Evolutionary conservation across 2,888 invertebrate species (phyloP).

Genomic region (Tinea pellionella): DNA sequence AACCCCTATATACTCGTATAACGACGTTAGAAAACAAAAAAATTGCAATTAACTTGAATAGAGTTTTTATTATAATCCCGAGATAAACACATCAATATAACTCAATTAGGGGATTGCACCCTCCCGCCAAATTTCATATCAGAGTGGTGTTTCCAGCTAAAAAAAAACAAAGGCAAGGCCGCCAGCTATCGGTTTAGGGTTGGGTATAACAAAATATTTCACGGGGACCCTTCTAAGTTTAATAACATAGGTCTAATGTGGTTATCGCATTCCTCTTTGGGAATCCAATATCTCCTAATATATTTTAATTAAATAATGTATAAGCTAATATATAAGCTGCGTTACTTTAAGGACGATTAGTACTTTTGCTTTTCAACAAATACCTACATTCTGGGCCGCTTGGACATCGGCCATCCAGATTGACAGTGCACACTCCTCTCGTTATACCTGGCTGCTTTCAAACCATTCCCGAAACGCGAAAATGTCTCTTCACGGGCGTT

Average conservation of each 20-base stretch:
- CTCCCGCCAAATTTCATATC: constrained; percentile 34
- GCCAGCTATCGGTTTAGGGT: constrained; percentile 15
- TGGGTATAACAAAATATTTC: constrained; percentile 5
- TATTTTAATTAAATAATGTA: neutral
- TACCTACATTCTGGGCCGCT: too few relatives aligned
- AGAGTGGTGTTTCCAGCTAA: constrained; percentile 26
- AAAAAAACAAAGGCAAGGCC: constrained; percentile 33
- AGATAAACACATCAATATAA: constrained; percentile 53
- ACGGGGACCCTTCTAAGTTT: neutral
- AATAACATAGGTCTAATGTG: constrained; percentile 5
- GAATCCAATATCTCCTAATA: neutral
- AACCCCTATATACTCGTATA: too few relatives aligned
- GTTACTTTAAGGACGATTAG: too few relatives aligned
- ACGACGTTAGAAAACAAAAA: too few relatives aligned
- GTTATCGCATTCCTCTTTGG: constrained; percentile 10
- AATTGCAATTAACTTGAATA: neutral
- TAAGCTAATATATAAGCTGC: too few relatives aligned
- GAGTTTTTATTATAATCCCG: constrained; percentile 28
- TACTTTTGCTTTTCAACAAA: too few relatives aligned
- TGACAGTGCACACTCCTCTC: too few relatives aligned
- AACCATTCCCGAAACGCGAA: too few relatives aligned
- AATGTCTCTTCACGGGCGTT: too few relatives aligned
- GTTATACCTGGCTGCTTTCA: too few relatives aligned
- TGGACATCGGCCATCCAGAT: too few relatives aligned
- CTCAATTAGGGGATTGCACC: constrained; percentile 58